Evolutionary conservation across 2,797 vertebrate species (phyloP).

Genomic region (Manis javanica): DNA sequence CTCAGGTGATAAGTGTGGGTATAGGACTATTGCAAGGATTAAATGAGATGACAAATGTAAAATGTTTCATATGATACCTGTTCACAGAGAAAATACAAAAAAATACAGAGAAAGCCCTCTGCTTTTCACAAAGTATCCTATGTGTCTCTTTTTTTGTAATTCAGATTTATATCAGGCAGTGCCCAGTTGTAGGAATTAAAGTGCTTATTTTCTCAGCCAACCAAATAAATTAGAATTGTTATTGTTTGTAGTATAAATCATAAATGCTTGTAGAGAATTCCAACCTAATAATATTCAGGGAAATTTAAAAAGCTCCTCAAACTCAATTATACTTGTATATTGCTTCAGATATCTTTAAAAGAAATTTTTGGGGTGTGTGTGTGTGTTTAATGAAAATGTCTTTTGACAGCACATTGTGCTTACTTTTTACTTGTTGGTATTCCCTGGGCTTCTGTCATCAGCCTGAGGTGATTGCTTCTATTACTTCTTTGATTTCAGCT

Average conservation of each 20-base stretch:
- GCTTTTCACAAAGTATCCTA: not conserved
- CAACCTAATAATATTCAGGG: not conserved
- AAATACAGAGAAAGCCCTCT: not conserved
- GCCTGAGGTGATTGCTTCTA: not conserved
- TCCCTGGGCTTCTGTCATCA: not conserved
- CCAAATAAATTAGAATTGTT: not conserved
- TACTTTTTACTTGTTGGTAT: not conserved
- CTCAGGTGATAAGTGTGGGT: not conserved
- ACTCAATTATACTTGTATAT: not conserved
- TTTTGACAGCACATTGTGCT: not conserved
- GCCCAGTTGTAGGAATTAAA: not conserved
- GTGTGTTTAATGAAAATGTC: not conserved
- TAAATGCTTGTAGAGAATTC: not conserved
- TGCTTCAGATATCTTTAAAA: not conserved
- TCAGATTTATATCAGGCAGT: not conserved
- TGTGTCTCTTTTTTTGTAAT: not conserved
- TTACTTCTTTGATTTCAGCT: not conserved
- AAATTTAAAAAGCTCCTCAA: constrained; percentile 10
- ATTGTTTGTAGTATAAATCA: not conserved
- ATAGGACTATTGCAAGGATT: not conserved
- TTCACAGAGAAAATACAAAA: too few relatives aligned
- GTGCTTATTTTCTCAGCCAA: not conserved
- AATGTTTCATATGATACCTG: not conserved
- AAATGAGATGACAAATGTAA: not conserved
- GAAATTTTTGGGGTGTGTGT: not conserved